Evolutionary conservation across 2,888 invertebrate species (phyloP).

Genomic region (Eupithecia inturbata): DNA sequence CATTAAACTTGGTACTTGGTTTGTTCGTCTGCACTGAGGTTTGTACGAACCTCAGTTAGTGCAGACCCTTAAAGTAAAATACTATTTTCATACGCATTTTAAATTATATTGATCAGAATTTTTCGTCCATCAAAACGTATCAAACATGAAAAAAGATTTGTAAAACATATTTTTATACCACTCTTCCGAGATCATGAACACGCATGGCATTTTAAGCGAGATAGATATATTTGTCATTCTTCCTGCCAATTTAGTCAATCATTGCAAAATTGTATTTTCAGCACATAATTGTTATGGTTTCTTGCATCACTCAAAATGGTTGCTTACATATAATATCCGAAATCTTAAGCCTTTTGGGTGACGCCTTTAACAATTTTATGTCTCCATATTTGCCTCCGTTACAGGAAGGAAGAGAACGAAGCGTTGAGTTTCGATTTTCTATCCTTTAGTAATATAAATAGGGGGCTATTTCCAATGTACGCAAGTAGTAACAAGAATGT

Average conservation of each 20-base stretch:
- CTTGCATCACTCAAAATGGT: neutral
- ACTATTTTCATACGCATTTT: constrained; percentile 43
- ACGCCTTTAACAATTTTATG: neutral
- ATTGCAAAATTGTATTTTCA: neutral
- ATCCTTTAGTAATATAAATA: neutral
- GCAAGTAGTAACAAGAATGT: constrained; percentile 70
- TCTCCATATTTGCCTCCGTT: neutral
- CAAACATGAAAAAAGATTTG: constrained; percentile 4
- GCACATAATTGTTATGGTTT: neutral
- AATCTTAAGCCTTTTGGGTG: neutral
- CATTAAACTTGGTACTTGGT: too few relatives aligned
- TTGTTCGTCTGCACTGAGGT: too few relatives aligned
- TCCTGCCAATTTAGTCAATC: constrained; percentile 22
- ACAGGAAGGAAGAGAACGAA: neutral
- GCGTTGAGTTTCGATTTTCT: neutral
- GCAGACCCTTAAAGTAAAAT: constrained; percentile 12
- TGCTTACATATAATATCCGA: neutral
- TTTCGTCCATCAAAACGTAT: constrained; percentile 26
- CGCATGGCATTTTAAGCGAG: constrained; percentile 24
- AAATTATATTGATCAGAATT: constrained; percentile 25
- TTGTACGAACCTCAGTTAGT: neutral
- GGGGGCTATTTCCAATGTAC: constrained; percentile 62
- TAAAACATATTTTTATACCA: constrained; percentile 32
- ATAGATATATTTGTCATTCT: constrained; percentile 28
- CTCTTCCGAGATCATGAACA: constrained; percentile 14